Conservation (phyloP, 1,140 invertebrate species). For the Zaprionus ghesquierei region DNA sequence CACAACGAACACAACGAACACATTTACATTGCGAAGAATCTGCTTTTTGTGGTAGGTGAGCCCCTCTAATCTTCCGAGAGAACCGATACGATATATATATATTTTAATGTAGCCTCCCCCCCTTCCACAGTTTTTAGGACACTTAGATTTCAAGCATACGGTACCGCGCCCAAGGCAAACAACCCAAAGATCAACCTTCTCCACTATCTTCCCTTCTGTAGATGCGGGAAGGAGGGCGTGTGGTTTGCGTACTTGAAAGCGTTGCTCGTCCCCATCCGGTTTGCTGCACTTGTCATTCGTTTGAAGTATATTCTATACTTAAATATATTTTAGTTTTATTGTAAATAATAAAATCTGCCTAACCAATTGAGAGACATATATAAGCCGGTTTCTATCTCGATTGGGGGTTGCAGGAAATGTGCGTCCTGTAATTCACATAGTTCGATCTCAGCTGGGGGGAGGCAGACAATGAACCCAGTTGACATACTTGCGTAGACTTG, state of each 20-base stretch:
- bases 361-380: too few species aligned
- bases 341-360: neutral
- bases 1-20: neutral
- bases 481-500: constrained; percentile 57
- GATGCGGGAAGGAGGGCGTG: neutral
- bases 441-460: neutral
- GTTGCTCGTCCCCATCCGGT: neutral
- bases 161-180: constrained; percentile 8
- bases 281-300: constrained; percentile 27
- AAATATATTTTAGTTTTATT: neutral
- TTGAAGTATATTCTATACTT: constrained; percentile 10
- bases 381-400: too few species aligned
- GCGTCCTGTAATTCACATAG: neutral
- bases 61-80: too few species aligned
- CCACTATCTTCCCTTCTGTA: neutral
- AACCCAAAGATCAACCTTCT: neutral
- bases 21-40: neutral
- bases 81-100: too few species aligned
- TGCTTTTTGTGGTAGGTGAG: neutral
- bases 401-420: too few species aligned
- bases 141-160: constrained; percentile 29
- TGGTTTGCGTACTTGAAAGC: constrained; percentile 32
- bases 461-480: constrained; percentile 57
- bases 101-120: neutral
- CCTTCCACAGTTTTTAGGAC: neutral